phyloP scores from a whole-genome alignment of 2,888 invertebrate genomes.

The Myopa tessellatipennis region DNA sequence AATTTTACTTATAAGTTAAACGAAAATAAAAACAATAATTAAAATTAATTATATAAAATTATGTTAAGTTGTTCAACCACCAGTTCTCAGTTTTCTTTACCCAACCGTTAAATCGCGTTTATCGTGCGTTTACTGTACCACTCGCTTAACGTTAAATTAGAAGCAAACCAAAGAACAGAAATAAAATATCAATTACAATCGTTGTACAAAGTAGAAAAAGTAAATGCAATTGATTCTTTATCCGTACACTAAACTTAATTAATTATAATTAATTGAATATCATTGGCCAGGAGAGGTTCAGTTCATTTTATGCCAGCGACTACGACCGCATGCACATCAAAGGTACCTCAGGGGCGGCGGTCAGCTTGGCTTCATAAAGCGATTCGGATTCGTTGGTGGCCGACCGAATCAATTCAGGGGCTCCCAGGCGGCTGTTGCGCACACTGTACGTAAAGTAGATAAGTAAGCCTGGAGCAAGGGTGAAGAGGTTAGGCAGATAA shows the following conservation, averaged over 20 bases:
- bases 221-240: background rate
- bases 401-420: constrained; percentile 51
- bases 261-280: background rate
- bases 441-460: constrained; percentile 74
- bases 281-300: background rate
- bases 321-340: constrained; percentile 40
- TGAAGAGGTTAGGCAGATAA: too few relatives aligned
- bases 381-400: constrained; percentile 51
- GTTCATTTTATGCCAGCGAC: background rate
- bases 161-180: too few relatives aligned
- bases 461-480: constrained; percentile 68
- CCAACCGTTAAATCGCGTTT: too few relatives aligned
- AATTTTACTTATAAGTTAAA: too few relatives aligned
- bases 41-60: too few relatives aligned
- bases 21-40: too few relatives aligned
- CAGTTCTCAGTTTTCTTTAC: too few relatives aligned
- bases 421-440: constrained; percentile 68
- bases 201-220: background rate
- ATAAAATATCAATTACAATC: too few relatives aligned
- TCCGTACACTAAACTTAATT: background rate
- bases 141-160: too few relatives aligned
- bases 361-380: constrained; percentile 38
- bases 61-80: too few relatives aligned
- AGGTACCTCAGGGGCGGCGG: constrained; percentile 46
- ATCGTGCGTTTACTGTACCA: too few relatives aligned